These are phyloP conservation scores for Lamellibrachia columna DNA, from an alignment of 2,888 invertebrate genomes.

Conservation along the genomic window DNA sequence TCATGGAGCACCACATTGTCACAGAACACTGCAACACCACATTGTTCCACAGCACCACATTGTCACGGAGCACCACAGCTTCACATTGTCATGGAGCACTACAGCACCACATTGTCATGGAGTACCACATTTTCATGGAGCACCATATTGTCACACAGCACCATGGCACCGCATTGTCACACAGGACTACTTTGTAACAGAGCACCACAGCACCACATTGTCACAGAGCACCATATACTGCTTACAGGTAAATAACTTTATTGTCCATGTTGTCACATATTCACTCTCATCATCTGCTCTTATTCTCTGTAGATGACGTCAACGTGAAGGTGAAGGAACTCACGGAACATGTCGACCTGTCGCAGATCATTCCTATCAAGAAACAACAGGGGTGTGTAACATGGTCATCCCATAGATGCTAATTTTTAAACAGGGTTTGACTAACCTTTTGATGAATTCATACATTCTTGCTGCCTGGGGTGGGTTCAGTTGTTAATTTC, in stretches of 20 bases:
- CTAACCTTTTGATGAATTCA: too few species aligned
- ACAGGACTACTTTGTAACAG: too few species aligned
- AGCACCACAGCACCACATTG: background rate
- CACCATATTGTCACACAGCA: background rate
- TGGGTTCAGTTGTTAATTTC: too few species aligned
- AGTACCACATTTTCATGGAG: background rate
- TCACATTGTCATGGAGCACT: background rate
- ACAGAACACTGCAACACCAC: background rate
- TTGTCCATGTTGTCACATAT: background rate
- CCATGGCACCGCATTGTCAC: background rate
- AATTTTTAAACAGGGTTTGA: too few species aligned
- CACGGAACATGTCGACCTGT: constrained; percentile 70
- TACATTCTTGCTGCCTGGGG: too few species aligned
- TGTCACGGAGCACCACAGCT: background rate
- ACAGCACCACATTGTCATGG: background rate
- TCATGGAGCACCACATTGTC: background rate
- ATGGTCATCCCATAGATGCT: too few species aligned
- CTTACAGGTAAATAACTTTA: background rate
- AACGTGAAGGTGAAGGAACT: constrained; percentile 67
- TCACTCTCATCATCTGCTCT: background rate
- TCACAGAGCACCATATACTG: background rate
- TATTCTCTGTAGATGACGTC: constrained; percentile 65
- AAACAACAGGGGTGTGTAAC: constrained; percentile 79
- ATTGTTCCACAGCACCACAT: background rate
- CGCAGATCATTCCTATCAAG: constrained; percentile 69